Conservation (phyloP, 35 echinoderm and acorn worm species). For the Apostichopus californicus region DNA sequence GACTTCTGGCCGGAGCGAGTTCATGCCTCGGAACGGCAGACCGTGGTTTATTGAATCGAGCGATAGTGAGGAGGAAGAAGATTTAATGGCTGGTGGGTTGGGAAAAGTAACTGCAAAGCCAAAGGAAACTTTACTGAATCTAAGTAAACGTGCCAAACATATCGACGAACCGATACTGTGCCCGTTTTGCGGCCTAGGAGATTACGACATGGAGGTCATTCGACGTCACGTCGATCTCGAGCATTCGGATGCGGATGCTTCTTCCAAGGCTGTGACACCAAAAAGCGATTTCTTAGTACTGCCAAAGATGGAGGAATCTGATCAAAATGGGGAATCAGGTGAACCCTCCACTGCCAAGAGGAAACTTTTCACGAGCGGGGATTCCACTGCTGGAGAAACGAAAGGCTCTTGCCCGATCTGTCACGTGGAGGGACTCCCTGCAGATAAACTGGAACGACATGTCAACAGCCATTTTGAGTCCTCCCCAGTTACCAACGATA, state of each 20-base stretch:
- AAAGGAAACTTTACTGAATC: constrained; percentile 76
- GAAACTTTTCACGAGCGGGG: constrained; percentile 19
- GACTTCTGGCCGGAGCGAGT: background rate
- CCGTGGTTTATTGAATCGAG: background rate
- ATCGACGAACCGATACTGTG: constrained; percentile 63
- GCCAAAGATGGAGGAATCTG: background rate
- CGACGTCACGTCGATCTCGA: constrained; percentile 70
- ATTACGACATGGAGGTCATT: constrained; percentile 69
- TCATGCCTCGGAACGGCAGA: background rate
- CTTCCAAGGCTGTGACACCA: background rate
- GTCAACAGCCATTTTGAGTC: constrained; percentile 82
- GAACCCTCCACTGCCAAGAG: background rate
- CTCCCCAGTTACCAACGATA: background rate
- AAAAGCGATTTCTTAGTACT: background rate
- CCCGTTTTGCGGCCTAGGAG: constrained; percentile 79
- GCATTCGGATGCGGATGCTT: constrained; percentile 39
- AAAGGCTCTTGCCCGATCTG: constrained; percentile 74
- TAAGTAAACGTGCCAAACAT: constrained; percentile 73
- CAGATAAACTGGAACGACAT: constrained; percentile 60
- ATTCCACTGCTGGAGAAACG: background rate
- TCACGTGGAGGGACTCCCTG: constrained; percentile 25
- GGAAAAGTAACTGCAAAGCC: background rate
- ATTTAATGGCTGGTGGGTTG: background rate
- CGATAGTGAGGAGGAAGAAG: background rate
- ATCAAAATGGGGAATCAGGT: background rate